These are phyloP conservation scores for Nematopogon swammerdamellus DNA, from an alignment of 2,888 invertebrate genomes.

Conservation along the genomic window DNA sequence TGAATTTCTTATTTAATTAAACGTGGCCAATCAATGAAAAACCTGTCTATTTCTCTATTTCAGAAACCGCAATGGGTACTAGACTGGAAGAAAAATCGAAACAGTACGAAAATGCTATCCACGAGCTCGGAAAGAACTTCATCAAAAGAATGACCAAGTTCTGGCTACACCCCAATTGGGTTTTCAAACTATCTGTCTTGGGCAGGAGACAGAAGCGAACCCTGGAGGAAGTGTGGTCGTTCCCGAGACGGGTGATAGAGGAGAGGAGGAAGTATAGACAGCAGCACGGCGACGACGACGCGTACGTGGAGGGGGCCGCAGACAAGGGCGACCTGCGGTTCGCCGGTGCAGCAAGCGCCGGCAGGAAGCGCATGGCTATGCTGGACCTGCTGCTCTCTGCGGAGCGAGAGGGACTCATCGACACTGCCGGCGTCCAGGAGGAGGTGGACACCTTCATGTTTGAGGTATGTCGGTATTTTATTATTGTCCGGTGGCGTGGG, in stretches of 20 bases:
- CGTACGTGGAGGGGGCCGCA: neutral
- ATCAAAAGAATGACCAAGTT: slow-evolving; percentile 35
- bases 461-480: too few species aligned
- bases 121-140: slow-evolving; percentile 22
- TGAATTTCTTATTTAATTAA: slow-evolving; percentile 3
- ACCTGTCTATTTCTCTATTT: slow-evolving; percentile 5
- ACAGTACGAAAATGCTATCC: slow-evolving; percentile 47
- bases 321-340: slow-evolving; percentile 8
- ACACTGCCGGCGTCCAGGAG: slow-evolving; percentile 41
- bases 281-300: neutral
- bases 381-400: slow-evolving; percentile 35
- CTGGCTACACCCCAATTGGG: slow-evolving; percentile 43
- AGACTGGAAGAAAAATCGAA: slow-evolving; percentile 35
- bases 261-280: slow-evolving; percentile 15
- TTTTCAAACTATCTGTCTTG: slow-evolving; percentile 41
- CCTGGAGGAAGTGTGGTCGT: slow-evolving; percentile 23
- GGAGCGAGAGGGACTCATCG: slow-evolving; percentile 27
- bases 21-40: too few species aligned
- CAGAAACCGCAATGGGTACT: slow-evolving; percentile 59
- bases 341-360: slow-evolving; percentile 16
- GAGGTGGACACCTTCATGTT: slow-evolving; percentile 54
- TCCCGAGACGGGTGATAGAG: slow-evolving; percentile 25
- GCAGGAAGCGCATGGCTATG: slow-evolving; percentile 42
- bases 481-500: too few species aligned
- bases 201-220: slow-evolving; percentile 33